Evolutionary conservation across 2,113 vertebrate genomes (phyloP), one percentile per base, ranked within the genome.

Genomic region (Lepus timidus): DNA sequence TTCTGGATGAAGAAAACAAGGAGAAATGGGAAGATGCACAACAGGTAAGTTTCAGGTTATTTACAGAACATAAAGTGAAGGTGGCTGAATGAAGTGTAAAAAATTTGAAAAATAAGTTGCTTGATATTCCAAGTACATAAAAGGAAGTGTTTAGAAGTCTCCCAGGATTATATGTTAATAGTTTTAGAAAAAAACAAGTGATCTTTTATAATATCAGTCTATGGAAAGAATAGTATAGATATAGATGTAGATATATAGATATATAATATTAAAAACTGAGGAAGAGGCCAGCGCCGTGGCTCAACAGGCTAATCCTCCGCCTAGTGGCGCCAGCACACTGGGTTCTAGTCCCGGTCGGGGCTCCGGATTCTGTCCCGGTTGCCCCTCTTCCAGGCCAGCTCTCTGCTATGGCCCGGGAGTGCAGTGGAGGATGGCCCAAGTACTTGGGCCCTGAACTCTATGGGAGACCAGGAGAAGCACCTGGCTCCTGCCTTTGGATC

Each of bases 11-110:
- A 98, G 99, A 99, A 98, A 99, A 99, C 98, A 99, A 99, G 97
- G 99, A 99, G 91, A 99, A 99, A 97, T 99, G 99, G 99, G 99
- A 99, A 96, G 99, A 99, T 84, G 99, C 99, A 0, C 99, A 99
- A 95, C 99, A 99, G 99, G 99, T 99, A 99, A 99, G 98, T 61
- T 55, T 82, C 16, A 25, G 55, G 9, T 78, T 88, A 33, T 82
- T 92, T 90, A 44, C 27, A 65, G 33, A 81, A 36, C 6, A 33
- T 71, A 65, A 71, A 86, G 55, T 83, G 17, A 92, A 88, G 0
- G 58, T 49, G 27, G 1, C 4, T 62, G 61, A 29, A 52, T 74
- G n/a, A 20, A 80, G 7, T 44, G n/a, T 16, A 36, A 52, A 25
- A 82, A 78, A 75, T 64, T 7, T 36, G 36, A 58, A 68, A 87